Conservation (phyloP, 2,888 invertebrate species). For the Resseliella maxima region DNA sequence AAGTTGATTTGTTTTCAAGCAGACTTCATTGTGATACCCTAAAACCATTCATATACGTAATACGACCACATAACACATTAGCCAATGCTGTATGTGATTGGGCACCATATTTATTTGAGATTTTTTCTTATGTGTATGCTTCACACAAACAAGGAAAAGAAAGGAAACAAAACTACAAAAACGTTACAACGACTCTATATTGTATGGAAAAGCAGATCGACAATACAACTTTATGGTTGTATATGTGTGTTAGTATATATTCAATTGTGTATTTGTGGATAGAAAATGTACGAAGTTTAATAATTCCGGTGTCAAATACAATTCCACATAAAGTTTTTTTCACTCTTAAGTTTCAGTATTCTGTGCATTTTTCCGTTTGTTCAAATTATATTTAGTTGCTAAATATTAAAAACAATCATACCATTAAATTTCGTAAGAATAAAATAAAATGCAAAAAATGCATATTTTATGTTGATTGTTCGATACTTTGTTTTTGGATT, state of each 20-base stretch:
- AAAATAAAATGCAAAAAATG: background rate
- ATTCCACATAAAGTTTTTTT: slow-evolving; percentile 53
- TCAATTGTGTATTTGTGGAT: background rate
- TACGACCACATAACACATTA: slow-evolving; percentile 13
- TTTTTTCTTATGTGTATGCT: slow-evolving; percentile 3
- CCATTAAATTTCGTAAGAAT: background rate
- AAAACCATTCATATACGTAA: background rate
- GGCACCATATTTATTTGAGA: background rate
- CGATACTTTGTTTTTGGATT: background rate
- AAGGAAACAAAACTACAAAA: slow-evolving; percentile 13
- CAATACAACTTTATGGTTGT: background rate
- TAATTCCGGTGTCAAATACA: slow-evolving; percentile 53
- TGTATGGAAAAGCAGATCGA: background rate
- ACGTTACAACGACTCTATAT: background rate
- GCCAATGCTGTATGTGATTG: background rate
- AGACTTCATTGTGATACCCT: background rate
- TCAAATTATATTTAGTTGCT: background rate
- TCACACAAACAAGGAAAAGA: background rate
- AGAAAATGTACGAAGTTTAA: slow-evolving; percentile 53
- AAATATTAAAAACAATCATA: background rate
- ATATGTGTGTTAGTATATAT: background rate
- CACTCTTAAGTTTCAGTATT: slow-evolving; percentile 51
- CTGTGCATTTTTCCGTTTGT: slow-evolving; percentile 42
- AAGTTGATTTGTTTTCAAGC: no score
- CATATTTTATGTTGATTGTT: background rate